Evolutionary conservation across 2,888 invertebrate genomes (phyloP).

Genomic region (Diarsia brunnea): DNA sequence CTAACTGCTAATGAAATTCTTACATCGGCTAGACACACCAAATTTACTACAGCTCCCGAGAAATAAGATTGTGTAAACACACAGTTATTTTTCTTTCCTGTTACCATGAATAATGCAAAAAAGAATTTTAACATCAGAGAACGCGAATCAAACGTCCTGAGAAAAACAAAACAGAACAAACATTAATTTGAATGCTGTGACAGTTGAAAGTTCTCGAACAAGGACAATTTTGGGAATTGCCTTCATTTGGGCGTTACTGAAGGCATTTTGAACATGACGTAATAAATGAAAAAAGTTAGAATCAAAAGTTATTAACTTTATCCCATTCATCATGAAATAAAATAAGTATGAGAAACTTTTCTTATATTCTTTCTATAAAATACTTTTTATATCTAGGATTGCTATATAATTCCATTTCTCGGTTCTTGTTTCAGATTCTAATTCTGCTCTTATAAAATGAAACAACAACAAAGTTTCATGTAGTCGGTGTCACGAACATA

Average conservation of each 20-base stretch:
- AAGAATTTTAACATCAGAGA: constrained; percentile 79
- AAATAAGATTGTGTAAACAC: constrained; percentile 67
- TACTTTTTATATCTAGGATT: constrained; percentile 66
- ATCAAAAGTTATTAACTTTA: constrained; percentile 89
- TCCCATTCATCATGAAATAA: constrained; percentile 90
- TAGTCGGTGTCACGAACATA: constrained; percentile 24
- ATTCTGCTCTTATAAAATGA: constrained; percentile 27
- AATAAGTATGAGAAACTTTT: constrained; percentile 78
- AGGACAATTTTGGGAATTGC: constrained; percentile 89
- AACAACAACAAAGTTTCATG: constrained; percentile 30
- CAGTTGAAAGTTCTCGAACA: constrained; percentile 87
- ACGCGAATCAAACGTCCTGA: constrained; percentile 83
- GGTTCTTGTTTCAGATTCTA: constrained; percentile 33
- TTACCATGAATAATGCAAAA: constrained; percentile 73
- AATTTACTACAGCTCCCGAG: constrained; percentile 68
- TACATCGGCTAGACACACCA: constrained; percentile 71
- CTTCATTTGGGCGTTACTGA: constrained; percentile 86
- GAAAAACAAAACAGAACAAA: constrained; percentile 89
- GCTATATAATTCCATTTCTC: constrained; percentile 52
- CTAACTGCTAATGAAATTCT: constrained; percentile 81
- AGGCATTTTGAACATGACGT: constrained; percentile 88
- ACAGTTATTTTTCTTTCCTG: constrained; percentile 67
- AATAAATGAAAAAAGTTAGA: constrained; percentile 90
- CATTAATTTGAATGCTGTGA: constrained; percentile 89
- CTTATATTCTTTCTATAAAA: constrained; percentile 73